Conservation (phyloP, 2,888 invertebrate species). For the Melieria omissa region DNA sequence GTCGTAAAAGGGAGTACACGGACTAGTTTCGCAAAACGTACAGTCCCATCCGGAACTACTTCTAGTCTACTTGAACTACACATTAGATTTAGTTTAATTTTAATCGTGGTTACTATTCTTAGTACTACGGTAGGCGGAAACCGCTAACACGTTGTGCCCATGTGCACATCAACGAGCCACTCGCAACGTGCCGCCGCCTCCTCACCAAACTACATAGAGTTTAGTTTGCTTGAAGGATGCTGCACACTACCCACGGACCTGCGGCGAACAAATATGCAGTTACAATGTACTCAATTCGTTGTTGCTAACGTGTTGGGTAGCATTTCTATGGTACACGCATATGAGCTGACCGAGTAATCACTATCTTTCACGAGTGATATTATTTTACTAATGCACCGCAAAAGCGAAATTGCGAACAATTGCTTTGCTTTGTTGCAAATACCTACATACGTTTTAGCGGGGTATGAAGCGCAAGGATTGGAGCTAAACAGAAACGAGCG, state of each 20-base stretch:
- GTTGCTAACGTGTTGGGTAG: too few relatives aligned
- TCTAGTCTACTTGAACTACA: constrained; percentile 25
- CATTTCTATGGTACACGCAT: too few relatives aligned
- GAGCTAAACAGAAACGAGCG: not conserved
- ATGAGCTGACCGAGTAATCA: too few relatives aligned
- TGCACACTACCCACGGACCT: not conserved
- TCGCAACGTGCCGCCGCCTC: not conserved
- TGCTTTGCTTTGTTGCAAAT: not conserved
- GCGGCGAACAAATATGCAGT: too few relatives aligned
- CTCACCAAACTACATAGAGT: constrained; percentile 23
- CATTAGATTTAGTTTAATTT: not conserved
- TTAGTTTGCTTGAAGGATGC: constrained; percentile 25
- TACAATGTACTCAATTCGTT: too few relatives aligned
- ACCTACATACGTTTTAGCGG: not conserved
- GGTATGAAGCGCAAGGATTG: not conserved
- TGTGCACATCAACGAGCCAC: too few relatives aligned
- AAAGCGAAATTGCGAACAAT: not conserved
- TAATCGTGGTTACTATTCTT: constrained; percentile 19
- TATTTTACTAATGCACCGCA: too few relatives aligned
- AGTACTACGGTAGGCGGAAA: not conserved
- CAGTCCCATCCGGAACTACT: not conserved
- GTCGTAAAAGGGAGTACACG: too few relatives aligned
- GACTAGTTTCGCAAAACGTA: not conserved
- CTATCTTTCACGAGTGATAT: too few relatives aligned
- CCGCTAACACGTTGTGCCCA: too few relatives aligned